Conservation (phyloP, 2,113 vertebrate genomes). For the Tachysurus vachellii region DNA sequence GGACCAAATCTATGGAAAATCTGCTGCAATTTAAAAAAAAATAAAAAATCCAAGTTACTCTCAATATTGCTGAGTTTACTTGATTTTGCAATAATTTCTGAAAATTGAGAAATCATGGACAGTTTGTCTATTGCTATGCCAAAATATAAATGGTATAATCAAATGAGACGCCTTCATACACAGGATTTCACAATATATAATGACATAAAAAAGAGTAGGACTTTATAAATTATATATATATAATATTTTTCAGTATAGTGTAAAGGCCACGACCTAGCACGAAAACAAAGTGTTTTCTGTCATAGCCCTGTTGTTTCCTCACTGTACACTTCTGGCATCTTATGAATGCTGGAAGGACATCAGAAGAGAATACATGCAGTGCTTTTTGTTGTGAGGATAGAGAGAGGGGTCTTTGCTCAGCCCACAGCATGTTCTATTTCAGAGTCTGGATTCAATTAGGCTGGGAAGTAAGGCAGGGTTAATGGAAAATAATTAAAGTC, state of each 20-base stretch:
- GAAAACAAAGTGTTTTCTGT: constrained; percentile 24
- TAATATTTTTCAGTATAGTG: not conserved
- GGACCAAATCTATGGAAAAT: too few relatives aligned
- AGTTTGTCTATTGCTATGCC: not conserved
- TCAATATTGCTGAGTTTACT: too few relatives aligned
- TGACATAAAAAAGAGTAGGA: not conserved
- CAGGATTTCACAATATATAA: not conserved
- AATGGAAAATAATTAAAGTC: constrained; percentile 55
- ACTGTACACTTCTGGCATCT: constrained; percentile 19
- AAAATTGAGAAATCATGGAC: too few relatives aligned
- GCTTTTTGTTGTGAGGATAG: constrained; percentile 26
- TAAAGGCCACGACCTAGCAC: not conserved
- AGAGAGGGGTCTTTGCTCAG: constrained; percentile 21
- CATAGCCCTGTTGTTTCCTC: constrained; percentile 5
- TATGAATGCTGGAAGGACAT: constrained; percentile 40
- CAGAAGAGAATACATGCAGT: constrained; percentile 23
- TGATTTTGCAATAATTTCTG: too few relatives aligned
- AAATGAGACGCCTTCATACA: not conserved
- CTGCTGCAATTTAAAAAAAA: too few relatives aligned
- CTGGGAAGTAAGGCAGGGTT: constrained; percentile 44
- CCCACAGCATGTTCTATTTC: constrained; percentile 41
- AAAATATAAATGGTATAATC: not conserved
- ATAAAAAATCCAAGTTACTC: too few relatives aligned
- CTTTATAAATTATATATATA: too few relatives aligned
- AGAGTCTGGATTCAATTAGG: constrained; percentile 49